Evolutionary conservation across 1,140 invertebrate genomes (phyloP).

Genomic region (Dendroctonus ponderosae): DNA sequence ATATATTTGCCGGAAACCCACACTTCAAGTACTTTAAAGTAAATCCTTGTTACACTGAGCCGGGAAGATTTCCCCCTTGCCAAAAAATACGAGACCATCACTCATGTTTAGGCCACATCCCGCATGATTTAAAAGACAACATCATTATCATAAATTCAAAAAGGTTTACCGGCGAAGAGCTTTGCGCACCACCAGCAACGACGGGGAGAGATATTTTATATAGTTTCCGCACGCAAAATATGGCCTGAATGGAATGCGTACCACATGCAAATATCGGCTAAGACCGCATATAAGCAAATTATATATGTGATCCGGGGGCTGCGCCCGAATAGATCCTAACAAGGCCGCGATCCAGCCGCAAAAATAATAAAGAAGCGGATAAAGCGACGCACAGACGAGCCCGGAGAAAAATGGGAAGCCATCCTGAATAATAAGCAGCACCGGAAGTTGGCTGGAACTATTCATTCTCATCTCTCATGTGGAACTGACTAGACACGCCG

Average conservation of each 20-base stretch:
- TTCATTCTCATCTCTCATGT: no score
- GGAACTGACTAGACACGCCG: no score
- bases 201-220: constrained; percentile 18
- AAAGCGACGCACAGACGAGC: constrained; percentile 6
- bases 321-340: constrained; percentile 40
- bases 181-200: not conserved
- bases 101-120: constrained; percentile 19
- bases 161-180: constrained; percentile 13
- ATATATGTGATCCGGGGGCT: constrained; percentile 32
- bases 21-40: no score
- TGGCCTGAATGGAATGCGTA: constrained; percentile 30
- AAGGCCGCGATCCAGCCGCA: constrained; percentile 41
- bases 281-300: constrained; percentile 32
- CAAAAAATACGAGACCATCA: constrained; percentile 4
- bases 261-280: constrained; percentile 38
- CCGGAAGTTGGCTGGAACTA: no score
- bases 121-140: constrained; percentile 26
- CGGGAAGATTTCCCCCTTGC: not conserved
- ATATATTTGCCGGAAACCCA: no score
- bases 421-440: no score
- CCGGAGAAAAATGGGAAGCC: no score
- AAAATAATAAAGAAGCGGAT: constrained; percentile 38
- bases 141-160: constrained; percentile 27
- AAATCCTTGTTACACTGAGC: no score
- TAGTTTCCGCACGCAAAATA: constrained; percentile 28